These are phyloP conservation scores for Dryomyza anilis DNA, from an alignment of 2,888 invertebrate genomes.

Conservation along the genomic window DNA sequence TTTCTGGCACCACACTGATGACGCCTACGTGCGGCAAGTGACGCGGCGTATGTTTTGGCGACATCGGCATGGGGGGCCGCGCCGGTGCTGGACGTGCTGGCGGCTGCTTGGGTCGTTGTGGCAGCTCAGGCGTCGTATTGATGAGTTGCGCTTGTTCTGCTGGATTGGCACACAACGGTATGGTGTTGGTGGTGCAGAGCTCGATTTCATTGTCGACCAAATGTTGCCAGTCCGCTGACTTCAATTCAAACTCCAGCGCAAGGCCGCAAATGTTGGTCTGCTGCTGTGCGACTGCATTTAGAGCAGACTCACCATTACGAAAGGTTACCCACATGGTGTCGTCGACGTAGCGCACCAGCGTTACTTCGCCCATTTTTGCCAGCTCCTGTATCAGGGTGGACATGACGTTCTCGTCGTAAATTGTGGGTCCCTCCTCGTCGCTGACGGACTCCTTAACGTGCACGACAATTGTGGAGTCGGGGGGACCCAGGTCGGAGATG, in stretches of 20 bases:
- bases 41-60: constrained; percentile 63
- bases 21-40: constrained; percentile 64
- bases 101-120: constrained; percentile 61
- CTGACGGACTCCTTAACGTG: constrained; percentile 64
- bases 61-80: constrained; percentile 65
- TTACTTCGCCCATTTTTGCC: constrained; percentile 85
- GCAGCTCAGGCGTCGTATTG: constrained; percentile 63
- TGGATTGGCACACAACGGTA: constrained; percentile 70
- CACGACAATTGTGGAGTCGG: constrained; percentile 91
- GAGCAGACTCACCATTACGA: constrained; percentile 84
- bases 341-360: constrained; percentile 87
- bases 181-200: constrained; percentile 83
- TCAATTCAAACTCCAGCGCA: constrained; percentile 73
- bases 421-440: constrained; percentile 64
- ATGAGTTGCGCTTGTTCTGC: constrained; percentile 54
- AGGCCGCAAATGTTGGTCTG: constrained; percentile 70
- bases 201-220: constrained; percentile 82
- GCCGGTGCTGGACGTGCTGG: constrained; percentile 64
- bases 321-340: constrained; percentile 92
- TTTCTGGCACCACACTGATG: constrained; percentile 62
- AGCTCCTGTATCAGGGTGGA: constrained; percentile 79
- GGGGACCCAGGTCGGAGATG: constrained; percentile 87
- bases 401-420: constrained; percentile 83
- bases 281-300: constrained; percentile 71
- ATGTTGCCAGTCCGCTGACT: constrained; percentile 84